A percentile compares a stretch with the other conserved stretches of the same genome.
phyloP scores from a whole-genome alignment of 2,797 vertebrate genomes.

The Ciconia nigra region DNA sequence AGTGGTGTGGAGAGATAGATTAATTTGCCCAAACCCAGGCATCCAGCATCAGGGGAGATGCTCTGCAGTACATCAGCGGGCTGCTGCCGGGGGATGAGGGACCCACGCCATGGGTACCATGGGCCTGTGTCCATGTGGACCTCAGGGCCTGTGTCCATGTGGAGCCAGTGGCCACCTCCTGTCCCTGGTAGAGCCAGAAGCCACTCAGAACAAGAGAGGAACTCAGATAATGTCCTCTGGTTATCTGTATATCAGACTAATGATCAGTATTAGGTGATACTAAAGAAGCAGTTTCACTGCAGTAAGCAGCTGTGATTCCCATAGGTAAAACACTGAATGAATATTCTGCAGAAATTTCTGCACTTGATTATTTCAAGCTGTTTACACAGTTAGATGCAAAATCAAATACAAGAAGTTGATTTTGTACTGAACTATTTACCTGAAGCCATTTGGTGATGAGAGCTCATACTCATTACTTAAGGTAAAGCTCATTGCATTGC shows the following conservation, averaged over 20 bases:
- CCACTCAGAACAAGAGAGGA: background rate
- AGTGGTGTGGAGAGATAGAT: background rate
- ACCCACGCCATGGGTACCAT: fast-evolving
- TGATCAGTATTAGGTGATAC: background rate
- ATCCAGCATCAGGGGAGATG: background rate
- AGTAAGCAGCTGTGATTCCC: background rate
- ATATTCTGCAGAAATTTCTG: background rate
- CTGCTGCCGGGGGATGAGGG: background rate
- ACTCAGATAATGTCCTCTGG: background rate
- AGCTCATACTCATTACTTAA: background rate
- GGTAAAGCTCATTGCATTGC: background rate
- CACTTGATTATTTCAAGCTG: background rate
- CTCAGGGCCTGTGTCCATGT: background rate
- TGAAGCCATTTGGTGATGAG: background rate
- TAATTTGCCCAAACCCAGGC: background rate
- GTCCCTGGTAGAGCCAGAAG: background rate
- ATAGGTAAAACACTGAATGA: background rate
- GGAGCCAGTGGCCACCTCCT: background rate
- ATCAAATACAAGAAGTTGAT: background rate
- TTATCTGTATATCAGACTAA: background rate
- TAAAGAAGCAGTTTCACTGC: background rate
- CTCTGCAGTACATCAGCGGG: background rate
- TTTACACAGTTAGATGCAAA: background rate
- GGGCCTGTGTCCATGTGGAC: background rate
- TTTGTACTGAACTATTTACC: background rate